Conservation (phyloP, 2,888 invertebrate species). For the Diaprepes abbreviatus region DNA sequence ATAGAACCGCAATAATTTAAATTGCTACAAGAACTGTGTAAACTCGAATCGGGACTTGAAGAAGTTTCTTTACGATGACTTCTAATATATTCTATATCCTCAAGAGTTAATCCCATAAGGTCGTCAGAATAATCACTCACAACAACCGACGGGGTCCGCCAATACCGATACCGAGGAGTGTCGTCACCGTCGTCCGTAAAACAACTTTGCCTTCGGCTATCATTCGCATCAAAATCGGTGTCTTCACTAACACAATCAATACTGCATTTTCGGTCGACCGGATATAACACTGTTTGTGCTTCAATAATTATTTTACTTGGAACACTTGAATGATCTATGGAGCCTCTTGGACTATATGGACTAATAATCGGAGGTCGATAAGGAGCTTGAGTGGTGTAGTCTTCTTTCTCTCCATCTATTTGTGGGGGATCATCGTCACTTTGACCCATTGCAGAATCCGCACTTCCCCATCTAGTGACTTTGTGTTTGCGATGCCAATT, state of each 20-base stretch:
- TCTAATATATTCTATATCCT: constrained; percentile 74
- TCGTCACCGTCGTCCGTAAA: constrained; percentile 68
- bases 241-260: constrained; percentile 66
- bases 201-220: constrained; percentile 69
- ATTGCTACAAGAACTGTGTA: constrained; percentile 73
- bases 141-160: constrained; percentile 88
- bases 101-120: constrained; percentile 72
- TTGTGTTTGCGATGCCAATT: constrained; percentile 37
- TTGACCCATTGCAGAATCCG: constrained; percentile 70
- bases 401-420: constrained; percentile 55
- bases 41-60: constrained; percentile 71
- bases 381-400: constrained; percentile 1
- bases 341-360: constrained; percentile 64
- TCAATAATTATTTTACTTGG: constrained; percentile 71
- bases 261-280: constrained; percentile 67
- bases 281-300: constrained; percentile 71
- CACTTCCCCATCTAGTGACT: constrained; percentile 65
- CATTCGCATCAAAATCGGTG: constrained; percentile 52
- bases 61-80: constrained; percentile 64
- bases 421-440: constrained; percentile 68
- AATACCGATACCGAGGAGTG: constrained; percentile 71
- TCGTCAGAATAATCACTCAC: constrained; percentile 90
- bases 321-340: constrained; percentile 64
- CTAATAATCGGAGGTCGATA: constrained; percentile 37
- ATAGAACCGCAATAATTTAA: constrained; percentile 73